Percentiles rank a stretch among this genome's conserved stretches.
These are phyloP conservation scores for Crotophaga sulcirostris DNA, from an alignment of 2,113 vertebrate genomes.

Conservation along the genomic window DNA sequence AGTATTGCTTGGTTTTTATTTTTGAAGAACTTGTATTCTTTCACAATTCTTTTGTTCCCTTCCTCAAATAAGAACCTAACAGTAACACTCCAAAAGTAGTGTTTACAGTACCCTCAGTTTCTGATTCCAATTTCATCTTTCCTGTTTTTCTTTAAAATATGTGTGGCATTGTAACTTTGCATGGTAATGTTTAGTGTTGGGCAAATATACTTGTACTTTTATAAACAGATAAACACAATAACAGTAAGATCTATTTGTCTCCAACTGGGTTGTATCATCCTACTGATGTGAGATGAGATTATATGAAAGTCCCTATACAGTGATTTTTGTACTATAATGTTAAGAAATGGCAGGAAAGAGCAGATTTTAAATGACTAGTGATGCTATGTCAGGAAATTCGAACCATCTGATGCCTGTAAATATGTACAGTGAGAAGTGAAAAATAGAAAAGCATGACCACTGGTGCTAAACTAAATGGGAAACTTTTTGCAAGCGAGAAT, in stretches of 20 bases:
- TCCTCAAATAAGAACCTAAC: background rate
- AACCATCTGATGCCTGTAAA: background rate
- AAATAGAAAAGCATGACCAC: background rate
- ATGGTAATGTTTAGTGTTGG: background rate
- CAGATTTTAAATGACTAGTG: background rate
- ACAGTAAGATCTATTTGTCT: background rate
- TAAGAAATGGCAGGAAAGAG: background rate
- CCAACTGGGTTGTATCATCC: background rate
- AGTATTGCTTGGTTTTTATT: background rate
- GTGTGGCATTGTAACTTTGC: background rate
- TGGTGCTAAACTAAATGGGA: background rate
- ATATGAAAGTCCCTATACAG: background rate
- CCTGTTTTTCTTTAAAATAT: background rate
- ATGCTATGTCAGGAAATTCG: background rate
- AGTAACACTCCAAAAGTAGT: background rate
- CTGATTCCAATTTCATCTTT: background rate
- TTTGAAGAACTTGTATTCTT: background rate
- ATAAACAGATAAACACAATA: background rate
- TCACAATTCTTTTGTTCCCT: background rate
- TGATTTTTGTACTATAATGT: background rate
- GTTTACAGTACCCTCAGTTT: background rate
- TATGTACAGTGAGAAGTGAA: background rate
- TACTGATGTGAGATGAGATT: background rate
- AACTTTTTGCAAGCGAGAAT: background rate
- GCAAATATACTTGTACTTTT: background rate